These are phyloP conservation scores for Deilephila elpenor DNA, from an alignment of 2,888 invertebrate species.

Conservation along the genomic window DNA sequence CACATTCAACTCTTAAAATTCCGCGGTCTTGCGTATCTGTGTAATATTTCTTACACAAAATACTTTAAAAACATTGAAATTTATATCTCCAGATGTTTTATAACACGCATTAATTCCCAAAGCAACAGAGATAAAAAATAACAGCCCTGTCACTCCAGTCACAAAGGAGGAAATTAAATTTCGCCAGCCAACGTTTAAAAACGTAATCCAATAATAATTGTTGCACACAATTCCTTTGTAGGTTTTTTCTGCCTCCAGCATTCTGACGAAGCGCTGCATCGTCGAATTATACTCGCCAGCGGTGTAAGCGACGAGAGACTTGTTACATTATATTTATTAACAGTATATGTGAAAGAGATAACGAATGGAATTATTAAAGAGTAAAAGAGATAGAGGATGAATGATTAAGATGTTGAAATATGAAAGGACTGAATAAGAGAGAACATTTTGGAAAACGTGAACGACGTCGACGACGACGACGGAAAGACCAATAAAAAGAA, in stretches of 20 bases:
- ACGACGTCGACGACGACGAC: too few species aligned
- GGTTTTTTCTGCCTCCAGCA: slow-evolving; percentile 2
- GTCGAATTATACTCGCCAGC: background rate
- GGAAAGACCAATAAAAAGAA: too few species aligned
- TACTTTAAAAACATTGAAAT: background rate
- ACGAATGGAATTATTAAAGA: too few species aligned
- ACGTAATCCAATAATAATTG: slow-evolving; percentile 10
- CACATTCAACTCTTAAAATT: too few species aligned
- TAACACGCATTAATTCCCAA: background rate
- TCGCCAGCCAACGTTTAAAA: slow-evolving; percentile 14
- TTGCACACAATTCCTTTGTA: slow-evolving; percentile 11
- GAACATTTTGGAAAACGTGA: too few species aligned
- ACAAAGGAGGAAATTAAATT: background rate
- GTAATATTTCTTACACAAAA: too few species aligned
- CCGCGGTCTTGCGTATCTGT: too few species aligned
- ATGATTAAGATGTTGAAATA: too few species aligned
- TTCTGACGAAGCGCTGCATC: background rate
- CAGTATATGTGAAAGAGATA: too few species aligned
- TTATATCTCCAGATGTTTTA: background rate
- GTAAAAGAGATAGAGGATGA: too few species aligned
- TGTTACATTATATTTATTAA: too few species aligned
- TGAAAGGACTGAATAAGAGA: too few species aligned
- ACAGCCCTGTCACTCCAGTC: background rate
- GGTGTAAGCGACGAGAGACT: background rate
- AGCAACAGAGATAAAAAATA: background rate